A percentile compares a stretch with the other conserved stretches of the same genome.
phyloP scores from a whole-genome alignment of 2,113 vertebrate genomes.

The Sakesphorus luctuosus region DNA sequence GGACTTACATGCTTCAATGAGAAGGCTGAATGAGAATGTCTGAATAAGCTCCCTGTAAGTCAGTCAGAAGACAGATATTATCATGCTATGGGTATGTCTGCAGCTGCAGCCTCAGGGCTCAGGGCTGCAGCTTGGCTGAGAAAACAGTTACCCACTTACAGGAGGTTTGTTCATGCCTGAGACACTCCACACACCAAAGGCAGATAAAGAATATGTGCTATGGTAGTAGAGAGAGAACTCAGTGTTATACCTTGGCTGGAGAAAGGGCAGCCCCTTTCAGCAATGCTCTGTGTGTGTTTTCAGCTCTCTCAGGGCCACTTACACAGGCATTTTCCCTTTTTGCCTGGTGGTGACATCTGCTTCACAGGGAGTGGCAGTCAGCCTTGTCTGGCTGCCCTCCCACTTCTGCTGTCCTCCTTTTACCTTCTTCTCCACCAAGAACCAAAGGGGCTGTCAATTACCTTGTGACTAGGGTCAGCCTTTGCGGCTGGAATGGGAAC shows the following conservation, averaged over 20 bases:
- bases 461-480: background rate
- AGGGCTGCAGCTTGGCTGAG: background rate
- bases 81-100: background rate
- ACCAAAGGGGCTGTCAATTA: background rate
- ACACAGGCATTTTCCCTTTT: background rate
- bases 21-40: background rate
- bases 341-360: background rate
- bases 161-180: background rate
- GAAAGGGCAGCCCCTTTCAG: background rate
- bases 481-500: background rate
- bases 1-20: background rate
- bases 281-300: background rate
- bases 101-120: background rate
- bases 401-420: background rate
- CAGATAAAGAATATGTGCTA: background rate
- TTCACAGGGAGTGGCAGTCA: background rate
- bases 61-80: background rate
- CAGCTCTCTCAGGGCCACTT: constrained; percentile 15
- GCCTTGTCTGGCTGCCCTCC: background rate
- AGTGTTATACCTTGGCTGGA: background rate
- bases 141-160: background rate
- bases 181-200: background rate
- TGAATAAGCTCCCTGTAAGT: background rate
- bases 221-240: background rate
- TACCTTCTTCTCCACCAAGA: background rate